Evolutionary conservation across 2,113 vertebrate species (phyloP).

Genomic region (Girardinichthys multiradiatus): DNA sequence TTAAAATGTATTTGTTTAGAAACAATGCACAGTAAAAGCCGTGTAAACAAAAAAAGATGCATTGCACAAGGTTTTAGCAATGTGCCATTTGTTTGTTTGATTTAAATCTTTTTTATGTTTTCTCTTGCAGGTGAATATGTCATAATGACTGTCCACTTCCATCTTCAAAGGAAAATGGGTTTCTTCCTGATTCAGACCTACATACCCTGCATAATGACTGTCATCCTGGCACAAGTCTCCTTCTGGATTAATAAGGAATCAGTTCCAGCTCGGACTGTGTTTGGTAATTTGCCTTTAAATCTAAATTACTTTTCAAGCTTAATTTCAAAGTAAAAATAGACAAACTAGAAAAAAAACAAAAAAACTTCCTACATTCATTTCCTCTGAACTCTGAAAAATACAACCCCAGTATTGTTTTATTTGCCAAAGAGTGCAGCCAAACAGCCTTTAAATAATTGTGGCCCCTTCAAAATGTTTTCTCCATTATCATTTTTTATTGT

Average conservation of each 20-base stretch:
- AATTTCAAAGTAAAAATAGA: not conserved
- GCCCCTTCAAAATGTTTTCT: too few species aligned
- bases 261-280: constrained; percentile 94
- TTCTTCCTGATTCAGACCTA: constrained; percentile 99
- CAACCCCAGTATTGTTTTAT: not conserved
- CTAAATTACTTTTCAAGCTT: not conserved
- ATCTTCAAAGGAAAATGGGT: constrained; percentile 97
- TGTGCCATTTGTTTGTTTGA: too few species aligned
- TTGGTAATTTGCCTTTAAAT: constrained; percentile 83
- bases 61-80: not conserved
- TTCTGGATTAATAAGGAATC: constrained; percentile 99
- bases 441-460: constrained; percentile 1
- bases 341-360: not conserved
- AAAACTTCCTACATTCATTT: not conserved
- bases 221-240: constrained; percentile 95
- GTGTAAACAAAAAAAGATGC: not conserved
- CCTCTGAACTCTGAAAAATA: not conserved
- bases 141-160: constrained; percentile 97
- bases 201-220: constrained; percentile 97
- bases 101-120: constrained; percentile 19
- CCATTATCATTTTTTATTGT: too few species aligned
- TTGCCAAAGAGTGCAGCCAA: constrained; percentile 16
- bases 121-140: constrained; percentile 91
- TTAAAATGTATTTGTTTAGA: not conserved
- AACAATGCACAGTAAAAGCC: too few species aligned